Percentiles rank a stretch among this genome's conserved stretches.
Evolutionary conservation across 2,888 invertebrate genomes (phyloP).

Genomic region (Drosophila emarginata): DNA sequence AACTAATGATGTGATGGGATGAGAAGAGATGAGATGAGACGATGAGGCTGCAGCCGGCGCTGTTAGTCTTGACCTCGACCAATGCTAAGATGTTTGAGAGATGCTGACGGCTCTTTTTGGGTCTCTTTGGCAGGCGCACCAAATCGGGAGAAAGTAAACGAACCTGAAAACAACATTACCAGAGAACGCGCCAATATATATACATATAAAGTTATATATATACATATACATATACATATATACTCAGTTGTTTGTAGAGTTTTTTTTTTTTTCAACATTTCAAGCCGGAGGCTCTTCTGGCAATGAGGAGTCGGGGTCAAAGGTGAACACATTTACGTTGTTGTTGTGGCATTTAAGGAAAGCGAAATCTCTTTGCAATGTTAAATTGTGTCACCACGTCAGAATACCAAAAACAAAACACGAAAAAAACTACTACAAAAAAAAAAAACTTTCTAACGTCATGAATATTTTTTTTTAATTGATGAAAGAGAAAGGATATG

Average conservation of each 20-base stretch:
- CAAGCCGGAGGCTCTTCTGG: neutral
- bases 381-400: conserved; percentile 65
- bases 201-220: neutral
- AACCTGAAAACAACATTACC: conserved; percentile 28
- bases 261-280: conserved; percentile 10
- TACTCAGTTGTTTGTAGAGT: conserved; percentile 1
- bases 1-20: conserved; percentile 53
- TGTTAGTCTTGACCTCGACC: conserved; percentile 70
- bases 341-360: conserved; percentile 48
- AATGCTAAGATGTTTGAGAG: conserved; percentile 56
- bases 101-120: conserved; percentile 29
- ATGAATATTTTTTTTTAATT: neutral
- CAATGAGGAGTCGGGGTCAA: conserved; percentile 22
- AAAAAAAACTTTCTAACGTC: conserved; percentile 39
- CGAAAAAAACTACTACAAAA: too few relatives aligned
- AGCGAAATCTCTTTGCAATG: conserved; percentile 50
- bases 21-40: conserved; percentile 31
- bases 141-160: conserved; percentile 69
- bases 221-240: neutral
- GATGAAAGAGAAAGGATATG: conserved; percentile 39
- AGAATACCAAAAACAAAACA: conserved; percentile 28
- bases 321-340: conserved; percentile 23
- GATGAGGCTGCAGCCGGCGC: conserved; percentile 38
- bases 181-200: conserved; percentile 37
- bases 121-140: conserved; percentile 52